Evolutionary conservation across 2,113 vertebrate species (phyloP).

Genomic region (Neodon shergylaensis): DNA sequence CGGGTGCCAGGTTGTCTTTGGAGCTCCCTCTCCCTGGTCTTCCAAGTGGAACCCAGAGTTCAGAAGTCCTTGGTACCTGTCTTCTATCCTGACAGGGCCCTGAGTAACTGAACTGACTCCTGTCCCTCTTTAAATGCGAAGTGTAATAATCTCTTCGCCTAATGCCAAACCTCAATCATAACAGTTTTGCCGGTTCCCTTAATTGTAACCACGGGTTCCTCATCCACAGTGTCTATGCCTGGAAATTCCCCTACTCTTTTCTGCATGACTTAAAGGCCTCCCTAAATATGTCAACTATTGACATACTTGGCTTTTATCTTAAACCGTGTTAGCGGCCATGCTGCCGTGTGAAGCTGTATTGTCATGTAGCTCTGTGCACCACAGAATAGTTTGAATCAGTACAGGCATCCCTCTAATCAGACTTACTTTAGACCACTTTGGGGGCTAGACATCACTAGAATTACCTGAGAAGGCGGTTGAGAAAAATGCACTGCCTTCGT

Average conservation of each 20-base stretch:
- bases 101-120: not conserved
- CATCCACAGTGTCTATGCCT: not conserved
- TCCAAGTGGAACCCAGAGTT: constrained; percentile 8
- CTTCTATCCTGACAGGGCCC: not conserved
- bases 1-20: not conserved
- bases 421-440: constrained; percentile 10
- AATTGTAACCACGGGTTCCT: not conserved
- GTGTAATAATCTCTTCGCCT: not conserved
- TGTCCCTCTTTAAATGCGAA: not conserved
- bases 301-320: constrained; percentile 19
- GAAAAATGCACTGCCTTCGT: constrained; percentile 11
- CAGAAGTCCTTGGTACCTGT: not conserved
- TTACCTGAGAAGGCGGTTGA: constrained; percentile 59
- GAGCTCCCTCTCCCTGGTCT: not conserved
- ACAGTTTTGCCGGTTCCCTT: not conserved
- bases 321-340: not conserved
- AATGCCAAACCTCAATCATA: not conserved
- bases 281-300: not conserved
- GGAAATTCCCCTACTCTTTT: accelerated
- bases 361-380: not conserved
- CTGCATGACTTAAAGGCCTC: not conserved
- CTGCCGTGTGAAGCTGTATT: not conserved
- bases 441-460: constrained; percentile 53
- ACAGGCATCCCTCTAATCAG: not conserved
- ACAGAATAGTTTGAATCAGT: not conserved